Evolutionary conservation across 35 echinoderm and acorn worm genomes (phyloP), one percentile per base, ranked within the genome.

Genomic region (Acanthaster planci): DNA sequence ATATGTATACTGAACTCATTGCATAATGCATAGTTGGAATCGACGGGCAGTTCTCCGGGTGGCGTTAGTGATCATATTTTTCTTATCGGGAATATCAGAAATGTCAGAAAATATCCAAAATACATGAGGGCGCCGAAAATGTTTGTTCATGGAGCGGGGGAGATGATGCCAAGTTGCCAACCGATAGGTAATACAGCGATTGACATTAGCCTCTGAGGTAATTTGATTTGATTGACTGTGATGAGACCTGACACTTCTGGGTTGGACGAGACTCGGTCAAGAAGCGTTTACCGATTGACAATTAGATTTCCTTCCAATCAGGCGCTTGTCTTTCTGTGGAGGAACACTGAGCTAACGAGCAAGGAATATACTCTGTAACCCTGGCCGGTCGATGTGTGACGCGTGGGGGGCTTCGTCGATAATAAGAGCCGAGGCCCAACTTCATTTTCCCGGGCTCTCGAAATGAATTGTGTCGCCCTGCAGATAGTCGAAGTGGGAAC

Each of bases 171-270:
- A n/a, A n/a, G n/a, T n/a, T 47, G 42, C 12, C 42, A 47, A 6
- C 12, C 42, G 12, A 47, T 47, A 47, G 4, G 42, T 47, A 12
- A 47, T 47, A 6, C 42, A 47, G 42, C 42, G 4, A 12, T 47
- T 47, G 42, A 47, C 42, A 47, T 6, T 47, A 47, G 30, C 21
- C 22, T 72, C 14, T 72, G 23, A 72, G 64, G 30, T 72, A 34
- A 72, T 29, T 72, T 21, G 7, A 72, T 72, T 72, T 21, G 64
- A 26, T 47, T 6, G 34, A 29, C 34, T 72, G n/a, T n/a, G 34
- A 72, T 29, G 64, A 26, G 64, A 72, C 30, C 14, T 35, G 64
- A 72, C 64, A 72, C 64, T 72, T 47, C 42, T 72, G 9, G 64
- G 64, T 16, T 31, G 18, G 64, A 26, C 34, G 19, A 14, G 29